Evolutionary conservation across 2,113 vertebrate species (phyloP).

Genomic region (Erinaceus europaeus): DNA sequence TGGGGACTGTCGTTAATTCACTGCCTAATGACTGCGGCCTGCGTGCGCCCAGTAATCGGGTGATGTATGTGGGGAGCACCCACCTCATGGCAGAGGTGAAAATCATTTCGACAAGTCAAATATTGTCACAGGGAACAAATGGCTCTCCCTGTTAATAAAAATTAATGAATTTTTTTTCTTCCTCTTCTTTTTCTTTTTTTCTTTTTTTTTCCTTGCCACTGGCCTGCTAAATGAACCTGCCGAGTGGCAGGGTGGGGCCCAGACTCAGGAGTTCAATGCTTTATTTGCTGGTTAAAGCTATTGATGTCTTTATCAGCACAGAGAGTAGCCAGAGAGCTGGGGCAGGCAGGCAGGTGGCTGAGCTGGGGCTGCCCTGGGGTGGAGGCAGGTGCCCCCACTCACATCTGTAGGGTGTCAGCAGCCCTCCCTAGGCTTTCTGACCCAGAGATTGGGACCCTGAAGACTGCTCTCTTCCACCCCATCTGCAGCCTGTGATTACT

Average conservation of each 20-base stretch:
- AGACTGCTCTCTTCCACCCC: too few species aligned
- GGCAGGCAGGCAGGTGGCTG: rapidly evolving
- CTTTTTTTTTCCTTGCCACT: conserved; percentile 64
- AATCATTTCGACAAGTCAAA: conserved; percentile 98
- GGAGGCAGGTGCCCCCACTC: not conserved
- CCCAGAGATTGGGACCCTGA: too few species aligned
- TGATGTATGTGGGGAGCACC: conserved; percentile 95
- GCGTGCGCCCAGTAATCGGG: conserved; percentile 92
- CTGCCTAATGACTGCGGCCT: conserved; percentile 98
- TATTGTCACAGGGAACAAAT: conserved; percentile 92
- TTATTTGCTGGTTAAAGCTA: conserved; percentile 78
- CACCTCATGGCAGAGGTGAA: conserved; percentile 98
- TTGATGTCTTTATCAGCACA: conserved; percentile 75
- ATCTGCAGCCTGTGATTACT: too few species aligned
- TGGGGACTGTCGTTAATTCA: conserved; percentile 98
- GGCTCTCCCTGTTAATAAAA: conserved; percentile 95
- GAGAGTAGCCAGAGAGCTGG: not conserved
- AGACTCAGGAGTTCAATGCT: conserved; percentile 77
- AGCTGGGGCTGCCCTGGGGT: not conserved
- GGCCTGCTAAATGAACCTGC: conserved; percentile 87
- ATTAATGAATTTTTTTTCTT: conserved; percentile 90
- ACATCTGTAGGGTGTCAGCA: not conserved
- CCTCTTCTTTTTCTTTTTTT: not conserved
- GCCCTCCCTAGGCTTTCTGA: too few species aligned
- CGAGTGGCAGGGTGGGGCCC: conserved; percentile 63